phyloP scores from a whole-genome alignment of 1,140 invertebrate species.

The Microplitis mediator region DNA sequence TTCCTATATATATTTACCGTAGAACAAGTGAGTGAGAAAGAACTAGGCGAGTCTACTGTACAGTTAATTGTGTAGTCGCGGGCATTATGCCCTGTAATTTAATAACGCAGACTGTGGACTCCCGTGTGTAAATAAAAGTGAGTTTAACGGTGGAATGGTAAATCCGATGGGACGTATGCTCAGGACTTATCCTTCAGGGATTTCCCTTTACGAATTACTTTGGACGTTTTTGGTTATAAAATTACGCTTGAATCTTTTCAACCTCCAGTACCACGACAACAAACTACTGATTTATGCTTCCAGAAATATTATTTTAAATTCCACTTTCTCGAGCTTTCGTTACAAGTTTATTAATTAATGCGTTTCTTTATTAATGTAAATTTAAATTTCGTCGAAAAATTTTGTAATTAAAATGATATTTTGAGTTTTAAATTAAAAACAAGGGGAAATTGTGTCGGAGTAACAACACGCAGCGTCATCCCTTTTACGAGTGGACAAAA shows the following conservation, averaged over 20 bases:
- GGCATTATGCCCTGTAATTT: conserved; percentile 38
- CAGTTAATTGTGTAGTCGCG: conserved; percentile 38
- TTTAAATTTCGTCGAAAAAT: too few species aligned
- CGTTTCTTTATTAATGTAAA: background rate
- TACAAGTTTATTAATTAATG: background rate
- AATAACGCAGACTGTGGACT: conserved; percentile 27
- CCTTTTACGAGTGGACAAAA: conserved; percentile 30
- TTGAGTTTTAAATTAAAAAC: too few species aligned
- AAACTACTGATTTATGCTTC: too few species aligned
- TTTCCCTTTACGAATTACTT: conserved; percentile 16
- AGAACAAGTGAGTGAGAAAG: background rate
- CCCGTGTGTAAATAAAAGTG: conserved; percentile 28
- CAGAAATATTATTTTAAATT: background rate
- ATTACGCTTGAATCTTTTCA: too few species aligned
- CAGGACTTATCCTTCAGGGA: conserved; percentile 20
- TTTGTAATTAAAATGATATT: too few species aligned
- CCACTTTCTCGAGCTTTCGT: background rate
- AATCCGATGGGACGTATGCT: conserved; percentile 21
- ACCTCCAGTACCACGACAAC: too few species aligned
- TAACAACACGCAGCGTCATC: conserved; percentile 32
- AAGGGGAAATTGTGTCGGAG: too few species aligned
- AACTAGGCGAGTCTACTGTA: conserved; percentile 4
- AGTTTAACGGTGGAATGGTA: conserved; percentile 26
- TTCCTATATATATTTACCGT: background rate
- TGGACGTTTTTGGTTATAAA: background rate